Evolutionary conservation across 2,113 vertebrate genomes (phyloP), one percentile per base, ranked within the genome.

Genomic region (Archocentrus centrarchus): DNA sequence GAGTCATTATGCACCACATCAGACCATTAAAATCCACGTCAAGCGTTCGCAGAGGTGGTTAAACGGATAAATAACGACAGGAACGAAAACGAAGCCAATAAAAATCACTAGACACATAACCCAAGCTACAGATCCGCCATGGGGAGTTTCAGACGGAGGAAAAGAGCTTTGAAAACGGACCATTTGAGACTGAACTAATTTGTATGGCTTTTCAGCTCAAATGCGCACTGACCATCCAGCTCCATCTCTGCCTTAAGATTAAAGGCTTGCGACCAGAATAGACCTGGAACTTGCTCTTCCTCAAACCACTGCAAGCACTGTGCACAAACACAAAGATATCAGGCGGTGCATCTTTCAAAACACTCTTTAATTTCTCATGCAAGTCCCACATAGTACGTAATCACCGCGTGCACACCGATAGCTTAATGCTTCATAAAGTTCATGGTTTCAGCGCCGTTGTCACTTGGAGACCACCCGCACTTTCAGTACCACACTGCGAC

Each of bases 1-100:
- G 88, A 92, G 91, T 89, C 87, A 92, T 93, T 93, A 93, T 82
- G 84, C 89, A 88, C 91, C 90, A 85, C 93, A 91, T 93, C 90
- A 93, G 80, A 87, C 92, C 90, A 93, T 93, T 93, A 93, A 93
- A 91, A 92, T 91, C 93, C 90, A 90, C 93, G 93, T 89, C 91
- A 87, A 91, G 81, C 86, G 83, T 91, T 89, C 88, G 82, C 78
- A 78, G 85, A 86, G 81, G 77, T 75, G 88, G 77, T 90, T 92
- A 88, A 88, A 68, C 85, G 86, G 90, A 91, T 90, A 84, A 92
- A 86, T 73, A 90, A 91, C 75, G 41, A 58, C 86, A 87, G 87
- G 81, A 79, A 92, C 37, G 57, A 90, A 84, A 84, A 90, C 30
- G 18, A 59, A 86, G 85, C 80, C 86, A 91, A 89, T 92, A 92